phyloP scores from a whole-genome alignment of 1,140 invertebrate genomes.

The Adelges cooleyi region DNA sequence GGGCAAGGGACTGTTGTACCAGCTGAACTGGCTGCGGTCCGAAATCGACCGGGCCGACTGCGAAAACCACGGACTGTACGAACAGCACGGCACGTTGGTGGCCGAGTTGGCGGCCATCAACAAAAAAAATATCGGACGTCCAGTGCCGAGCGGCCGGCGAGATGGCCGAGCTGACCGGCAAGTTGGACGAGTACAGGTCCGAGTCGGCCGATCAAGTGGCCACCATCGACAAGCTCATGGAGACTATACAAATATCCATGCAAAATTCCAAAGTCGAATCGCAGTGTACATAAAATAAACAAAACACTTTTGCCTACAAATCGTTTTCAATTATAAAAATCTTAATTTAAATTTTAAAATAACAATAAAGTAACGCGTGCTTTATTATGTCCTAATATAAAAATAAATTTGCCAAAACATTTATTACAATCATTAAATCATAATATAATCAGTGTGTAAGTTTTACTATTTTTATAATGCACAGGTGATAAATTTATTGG shows the following conservation, averaged over 20 bases:
- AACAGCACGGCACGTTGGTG: neutral
- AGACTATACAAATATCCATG: constrained; percentile 1
- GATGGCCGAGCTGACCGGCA: neutral
- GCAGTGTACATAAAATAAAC: too few species aligned
- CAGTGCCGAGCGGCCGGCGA: neutral
- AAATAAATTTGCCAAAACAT: too few species aligned
- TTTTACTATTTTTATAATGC: too few species aligned
- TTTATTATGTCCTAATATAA: too few species aligned
- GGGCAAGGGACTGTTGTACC: neutral
- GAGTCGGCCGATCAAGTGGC: neutral
- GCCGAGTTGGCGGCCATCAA: neutral
- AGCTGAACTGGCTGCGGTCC: constrained; percentile 13
- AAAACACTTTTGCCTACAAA: too few species aligned
- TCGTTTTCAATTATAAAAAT: too few species aligned
- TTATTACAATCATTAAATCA: too few species aligned
- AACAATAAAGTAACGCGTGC: too few species aligned
- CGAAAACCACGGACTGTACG: neutral
- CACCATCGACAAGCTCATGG: constrained; percentile 4
- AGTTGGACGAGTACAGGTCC: neutral
- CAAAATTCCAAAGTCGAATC: neutral
- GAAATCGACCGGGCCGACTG: constrained; percentile 1
- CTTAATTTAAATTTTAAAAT: too few species aligned
- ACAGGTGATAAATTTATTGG: too few species aligned
- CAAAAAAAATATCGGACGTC: neutral
- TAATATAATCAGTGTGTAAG: too few species aligned